A percentile compares a stretch with the other conserved stretches of the same genome.
phyloP scores from a whole-genome alignment of 2,888 invertebrate genomes.

The Argyra leucocephala region DNA sequence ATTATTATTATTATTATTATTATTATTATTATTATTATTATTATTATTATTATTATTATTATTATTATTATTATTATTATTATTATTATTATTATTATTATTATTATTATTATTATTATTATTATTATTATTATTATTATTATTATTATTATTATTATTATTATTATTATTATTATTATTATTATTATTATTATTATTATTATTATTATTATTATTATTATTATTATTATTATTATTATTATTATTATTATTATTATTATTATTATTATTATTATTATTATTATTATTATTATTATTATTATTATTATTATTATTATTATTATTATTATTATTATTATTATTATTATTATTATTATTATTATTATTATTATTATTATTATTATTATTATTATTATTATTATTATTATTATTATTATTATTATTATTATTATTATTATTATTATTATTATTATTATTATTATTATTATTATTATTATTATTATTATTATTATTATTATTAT shows the following conservation, averaged over 20 bases:
- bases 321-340: constrained; percentile 13
- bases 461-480: too few species aligned
- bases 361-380: too few species aligned
- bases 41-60: background rate
- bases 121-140: constrained; percentile 14
- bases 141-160: constrained; percentile 10
- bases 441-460: background rate
- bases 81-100: background rate
- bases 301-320: too few species aligned
- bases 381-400: background rate
- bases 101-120: background rate
- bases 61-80: background rate
- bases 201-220: constrained; percentile 1
- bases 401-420: background rate
- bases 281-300: too few species aligned
- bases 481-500: too few species aligned
- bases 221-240: constrained; percentile 14
- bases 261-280: too few species aligned
- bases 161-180: constrained; percentile 12
- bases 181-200: background rate
- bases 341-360: constrained; percentile 8
- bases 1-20: background rate
- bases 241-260: constrained; percentile 10
- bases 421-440: background rate
- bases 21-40: background rate